Conservation (phyloP, 2,797 vertebrate genomes). For the Melopsittacus undulatus region DNA sequence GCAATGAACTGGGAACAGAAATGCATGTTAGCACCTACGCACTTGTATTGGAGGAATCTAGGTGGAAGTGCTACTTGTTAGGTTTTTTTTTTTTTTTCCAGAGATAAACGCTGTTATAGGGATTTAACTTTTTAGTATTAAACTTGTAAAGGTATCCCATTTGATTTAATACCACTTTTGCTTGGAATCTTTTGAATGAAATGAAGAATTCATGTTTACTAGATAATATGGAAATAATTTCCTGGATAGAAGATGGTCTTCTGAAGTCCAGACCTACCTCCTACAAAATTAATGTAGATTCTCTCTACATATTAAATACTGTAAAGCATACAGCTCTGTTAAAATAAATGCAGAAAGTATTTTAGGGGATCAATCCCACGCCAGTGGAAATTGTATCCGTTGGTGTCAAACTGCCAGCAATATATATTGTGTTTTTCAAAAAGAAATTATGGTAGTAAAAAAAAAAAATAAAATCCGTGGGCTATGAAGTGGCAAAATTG, state of each 20-base stretch:
- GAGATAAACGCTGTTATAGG: background rate
- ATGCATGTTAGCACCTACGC: accelerated
- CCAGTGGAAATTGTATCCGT: background rate
- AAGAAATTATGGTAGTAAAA: background rate
- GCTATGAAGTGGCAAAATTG: background rate
- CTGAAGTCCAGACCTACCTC: background rate
- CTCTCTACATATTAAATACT: background rate
- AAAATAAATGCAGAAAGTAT: background rate
- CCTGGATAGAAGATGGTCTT: background rate
- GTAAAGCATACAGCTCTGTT: background rate
- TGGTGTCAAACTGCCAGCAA: background rate
- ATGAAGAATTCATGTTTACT: background rate
- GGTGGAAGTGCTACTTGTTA: background rate
- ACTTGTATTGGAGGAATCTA: background rate
- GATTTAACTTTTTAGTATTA: background rate
- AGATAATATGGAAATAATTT: background rate
- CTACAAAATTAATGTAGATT: background rate
- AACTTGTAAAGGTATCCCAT: background rate
- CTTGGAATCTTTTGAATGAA: background rate
- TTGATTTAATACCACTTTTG: background rate
- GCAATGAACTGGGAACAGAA: background rate
- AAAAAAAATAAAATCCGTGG: background rate
- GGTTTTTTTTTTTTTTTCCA: background rate
- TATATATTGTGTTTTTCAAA: background rate
- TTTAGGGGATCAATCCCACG: background rate